phyloP scores from a whole-genome alignment of 2,888 invertebrate genomes.

The Thumatha senex region DNA sequence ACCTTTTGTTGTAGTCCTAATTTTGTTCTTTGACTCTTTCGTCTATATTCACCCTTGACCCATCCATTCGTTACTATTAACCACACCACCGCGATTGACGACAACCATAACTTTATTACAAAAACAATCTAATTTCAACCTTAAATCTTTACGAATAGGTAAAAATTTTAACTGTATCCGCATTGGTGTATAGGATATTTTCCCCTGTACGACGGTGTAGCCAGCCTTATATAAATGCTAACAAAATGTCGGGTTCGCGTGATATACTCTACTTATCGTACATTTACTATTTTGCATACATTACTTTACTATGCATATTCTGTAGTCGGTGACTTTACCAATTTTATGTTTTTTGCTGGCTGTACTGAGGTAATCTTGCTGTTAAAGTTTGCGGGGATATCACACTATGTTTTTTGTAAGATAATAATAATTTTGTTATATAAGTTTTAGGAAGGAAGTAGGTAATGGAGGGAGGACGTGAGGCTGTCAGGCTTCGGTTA shows the following conservation, averaged over 20 bases:
- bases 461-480: slow-evolving; percentile 8
- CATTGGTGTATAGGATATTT: slow-evolving; percentile 37
- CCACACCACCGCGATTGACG: slow-evolving; percentile 36
- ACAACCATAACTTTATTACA: slow-evolving; percentile 31
- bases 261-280: slow-evolving; percentile 71
- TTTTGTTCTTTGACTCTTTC: slow-evolving; percentile 62
- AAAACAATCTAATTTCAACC: slow-evolving; percentile 34
- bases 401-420: not conserved
- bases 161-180: slow-evolving; percentile 22
- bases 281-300: slow-evolving; percentile 78
- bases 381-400: not conserved
- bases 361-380: slow-evolving; percentile 18
- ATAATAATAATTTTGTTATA: not conserved
- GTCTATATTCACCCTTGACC: slow-evolving; percentile 70
- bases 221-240: slow-evolving; percentile 72
- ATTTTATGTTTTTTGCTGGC: slow-evolving; percentile 45
- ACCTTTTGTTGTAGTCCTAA: slow-evolving; percentile 40
- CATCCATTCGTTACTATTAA: slow-evolving; percentile 70
- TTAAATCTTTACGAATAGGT: slow-evolving; percentile 31
- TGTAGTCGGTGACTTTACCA: slow-evolving; percentile 46
- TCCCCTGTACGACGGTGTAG: slow-evolving; percentile 35
- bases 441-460: slow-evolving; percentile 12
- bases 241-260: slow-evolving; percentile 80
- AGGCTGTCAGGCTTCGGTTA: not conserved
- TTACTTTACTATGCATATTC: slow-evolving; percentile 63